Percentiles rank a stretch among this genome's conserved stretches.
Conservation (phyloP, 2,888 invertebrate species). For the Eupithecia subumbrata region DNA sequence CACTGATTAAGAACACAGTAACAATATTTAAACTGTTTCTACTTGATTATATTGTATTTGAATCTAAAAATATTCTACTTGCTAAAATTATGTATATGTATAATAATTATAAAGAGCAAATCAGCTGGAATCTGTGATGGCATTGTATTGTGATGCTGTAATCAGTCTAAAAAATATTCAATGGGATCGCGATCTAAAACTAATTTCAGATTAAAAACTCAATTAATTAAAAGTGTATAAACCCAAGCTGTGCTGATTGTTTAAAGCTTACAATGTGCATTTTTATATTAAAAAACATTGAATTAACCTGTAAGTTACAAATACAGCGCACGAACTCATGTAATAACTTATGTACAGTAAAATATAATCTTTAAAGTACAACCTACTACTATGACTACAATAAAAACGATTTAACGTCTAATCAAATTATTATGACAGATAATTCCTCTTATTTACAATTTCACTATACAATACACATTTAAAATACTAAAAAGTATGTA, state of each 20-base stretch:
- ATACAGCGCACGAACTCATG: constrained; percentile 35
- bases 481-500: constrained; percentile 81
- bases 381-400: constrained; percentile 80
- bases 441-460: constrained; percentile 82
- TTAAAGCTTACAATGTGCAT: constrained; percentile 79
- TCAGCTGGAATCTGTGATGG: constrained; percentile 68
- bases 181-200: constrained; percentile 51
- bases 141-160: constrained; percentile 74
- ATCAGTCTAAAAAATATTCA: constrained; percentile 65
- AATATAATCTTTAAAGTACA: constrained; percentile 75
- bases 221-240: constrained; percentile 46
- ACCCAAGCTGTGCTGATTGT: constrained; percentile 71
- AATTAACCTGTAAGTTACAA: constrained; percentile 52
- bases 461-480: constrained; percentile 79
- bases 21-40: constrained; percentile 48
- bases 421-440: constrained; percentile 82
- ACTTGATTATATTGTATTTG: constrained; percentile 53
- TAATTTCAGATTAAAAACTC: constrained; percentile 53
- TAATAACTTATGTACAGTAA: constrained; percentile 75
- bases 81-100: constrained; percentile 55
- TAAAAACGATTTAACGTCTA: constrained; percentile 82
- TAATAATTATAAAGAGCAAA: constrained; percentile 39
- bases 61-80: constrained; percentile 56
- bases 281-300: constrained; percentile 65
- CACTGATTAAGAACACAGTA: constrained; percentile 68